A percentile compares a stretch with the other conserved stretches of the same genome.
phyloP scores from a whole-genome alignment of 1,140 invertebrate genomes.

The Drosophila carrolli region DNA sequence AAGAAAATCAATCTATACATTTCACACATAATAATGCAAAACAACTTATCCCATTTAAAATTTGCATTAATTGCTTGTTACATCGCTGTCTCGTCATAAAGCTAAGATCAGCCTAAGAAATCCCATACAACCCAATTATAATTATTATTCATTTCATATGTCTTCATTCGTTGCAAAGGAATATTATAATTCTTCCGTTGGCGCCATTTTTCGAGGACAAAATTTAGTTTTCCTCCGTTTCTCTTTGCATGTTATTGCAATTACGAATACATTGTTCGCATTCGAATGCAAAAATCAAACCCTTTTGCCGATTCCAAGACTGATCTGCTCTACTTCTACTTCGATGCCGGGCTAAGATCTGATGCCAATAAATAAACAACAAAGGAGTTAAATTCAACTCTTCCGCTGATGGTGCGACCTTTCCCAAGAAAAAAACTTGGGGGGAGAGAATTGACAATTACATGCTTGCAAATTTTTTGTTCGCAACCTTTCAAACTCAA shows the following conservation, averaged over 20 bases:
- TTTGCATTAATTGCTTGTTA: conserved; percentile 7
- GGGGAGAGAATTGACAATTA: conserved; percentile 73
- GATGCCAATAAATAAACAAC: conserved; percentile 81
- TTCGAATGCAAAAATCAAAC: conserved; percentile 66
- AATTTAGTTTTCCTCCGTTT: conserved; percentile 26
- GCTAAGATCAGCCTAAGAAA: conserved; percentile 4
- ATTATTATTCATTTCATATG: conserved; percentile 21
- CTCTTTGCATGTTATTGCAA: conserved; percentile 79
- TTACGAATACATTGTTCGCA: conserved; percentile 68
- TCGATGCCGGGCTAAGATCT: conserved; percentile 20
- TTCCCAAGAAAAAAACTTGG: conserved; percentile 14
- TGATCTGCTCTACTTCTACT: conserved; percentile 52
- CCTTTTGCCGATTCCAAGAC: conserved; percentile 49
- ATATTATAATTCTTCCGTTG: conserved; percentile 34
- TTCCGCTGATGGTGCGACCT: conserved; percentile 23
- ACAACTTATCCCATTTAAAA: conserved; percentile 1
- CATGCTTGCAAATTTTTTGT: conserved; percentile 83
- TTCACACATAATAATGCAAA: not conserved
- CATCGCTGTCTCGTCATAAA: not conserved
- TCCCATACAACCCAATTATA: conserved; percentile 25
- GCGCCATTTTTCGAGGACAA: conserved; percentile 51
- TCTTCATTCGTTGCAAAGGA: not conserved
- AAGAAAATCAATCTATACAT: conserved; percentile 4
- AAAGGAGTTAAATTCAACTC: conserved; percentile 78
- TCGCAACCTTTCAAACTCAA: conserved; percentile 68